Evolutionary conservation across 2,888 invertebrate genomes (phyloP), one percentile per base, ranked within the genome.

Genomic region (Phalangium opilio): DNA sequence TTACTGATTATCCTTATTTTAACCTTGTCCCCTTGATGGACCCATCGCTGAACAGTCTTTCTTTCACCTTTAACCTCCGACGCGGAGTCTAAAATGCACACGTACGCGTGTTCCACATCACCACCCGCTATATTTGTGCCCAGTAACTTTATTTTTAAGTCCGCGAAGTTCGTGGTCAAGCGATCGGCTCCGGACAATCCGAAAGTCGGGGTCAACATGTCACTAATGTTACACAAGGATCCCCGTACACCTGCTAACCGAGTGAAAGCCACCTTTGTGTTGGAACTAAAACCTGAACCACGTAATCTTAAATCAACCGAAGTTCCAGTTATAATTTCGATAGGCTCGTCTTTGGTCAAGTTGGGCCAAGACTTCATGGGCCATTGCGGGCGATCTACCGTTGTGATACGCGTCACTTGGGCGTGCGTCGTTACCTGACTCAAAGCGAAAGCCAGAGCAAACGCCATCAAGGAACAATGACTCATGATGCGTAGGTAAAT

Each of bases 21-120:
- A 27, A 27, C 48, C 5, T 59, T 60, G 8, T 53, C 47, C 17
- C 64, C 65, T 54, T 65, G 52, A 33, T 52, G 52, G 12, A 44
- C 21, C 52, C 52, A 52, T 18, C 17, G 17, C 3, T 35, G 39
- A 15, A 35, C 41, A 8, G 4, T 27, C n/a, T n/a, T n/a, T n/a
- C n/a, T n/a, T 41, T 43, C 40, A 7, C 35, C 8, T 11, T 48
- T 45, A 21, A 40, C 44, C 11, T 14, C 42, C 1, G 45, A 39
- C 21, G 27, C 5, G 27, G 27, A 27, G 27, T 27, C 27, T 8
- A 27, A 27, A 7, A 27, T 27, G 8, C 27, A 27, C 27, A 40
- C 15, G 41, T 11, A 11, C 12, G 41, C 15, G 12, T 11, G 12
- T 15, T 40, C 12, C 3, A 21, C 15, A 20, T 40, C 20, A 20